Base-by-base conservation (phyloP, 2,888 invertebrate genomes). In the Pachliopta kotzebuea region DNA sequence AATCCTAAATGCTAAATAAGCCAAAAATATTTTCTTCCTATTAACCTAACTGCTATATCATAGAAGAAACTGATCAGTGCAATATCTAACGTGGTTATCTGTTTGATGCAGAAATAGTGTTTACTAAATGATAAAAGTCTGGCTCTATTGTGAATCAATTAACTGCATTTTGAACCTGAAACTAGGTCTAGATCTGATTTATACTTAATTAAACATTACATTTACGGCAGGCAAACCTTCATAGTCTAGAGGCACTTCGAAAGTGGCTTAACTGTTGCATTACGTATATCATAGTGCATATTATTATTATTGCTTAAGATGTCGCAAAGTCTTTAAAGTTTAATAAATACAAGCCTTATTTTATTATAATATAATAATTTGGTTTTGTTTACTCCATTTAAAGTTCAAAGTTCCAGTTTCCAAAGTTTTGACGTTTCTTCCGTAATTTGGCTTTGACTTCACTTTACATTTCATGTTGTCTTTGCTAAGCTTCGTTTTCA, bases 1-100 rank as follows among this genome's bases (percentile, higher is more conserved):
- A 76, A 71, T 62, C 70, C 80, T 80, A 84, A 85, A 81, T 70
- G 90, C 90, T 90, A 90, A 87, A 87, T 83, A 90, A 90, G 90
- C 90, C 85, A 85, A 83, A 56, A 76, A 72, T 74, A 75, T 75
- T 78, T 80, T 78, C 20, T 67, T 59, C 64, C 66, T 68, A 68
- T 79, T 78, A 49, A 67, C 68, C 74, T 79, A 81, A 63, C 65
- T 53, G 60, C 76, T 86, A 85, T 84, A 84, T 85, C 71, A 71
- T 81, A 85, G 77, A 86, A 84, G 37, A 14, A 77, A 68, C 42
- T 69, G n/a, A 66, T 76, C 86, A 88, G 88, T 84, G 78, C 82
- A 86, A 85, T 67, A 56, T 67, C 68, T 70, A 70, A 65, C 60
- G 70, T 73, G 72, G 56, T n/a, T n/a, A n/a, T 49, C 4, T 50